A percentile compares a stretch with the other conserved stretches of the same genome.
Evolutionary conservation across 2,797 vertebrate species (phyloP).

Genomic region (Peromyscus eremicus): DNA sequence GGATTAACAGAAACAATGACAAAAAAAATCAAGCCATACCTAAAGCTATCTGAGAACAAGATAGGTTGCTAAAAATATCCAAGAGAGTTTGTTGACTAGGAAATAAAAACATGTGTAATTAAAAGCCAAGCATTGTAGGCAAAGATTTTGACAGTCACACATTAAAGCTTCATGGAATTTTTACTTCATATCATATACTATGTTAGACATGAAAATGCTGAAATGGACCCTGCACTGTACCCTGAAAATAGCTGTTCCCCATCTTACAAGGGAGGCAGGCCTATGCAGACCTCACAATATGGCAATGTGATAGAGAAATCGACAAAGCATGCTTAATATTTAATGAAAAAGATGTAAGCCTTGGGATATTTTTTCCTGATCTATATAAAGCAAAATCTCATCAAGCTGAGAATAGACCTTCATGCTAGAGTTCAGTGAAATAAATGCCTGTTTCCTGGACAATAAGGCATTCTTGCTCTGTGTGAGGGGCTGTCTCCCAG

Average conservation of each 20-base stretch:
- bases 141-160: constrained; percentile 11
- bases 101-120: neutral
- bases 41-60: neutral
- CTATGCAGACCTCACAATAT: neutral
- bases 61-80: neutral
- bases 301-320: neutral
- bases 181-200: neutral
- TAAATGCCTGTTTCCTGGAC: constrained; percentile 25
- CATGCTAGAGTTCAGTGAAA: constrained; percentile 15
- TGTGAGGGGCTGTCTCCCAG: neutral
- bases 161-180: neutral
- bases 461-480: neutral
- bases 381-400: constrained; percentile 38
- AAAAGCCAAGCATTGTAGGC: neutral
- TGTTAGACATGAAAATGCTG: neutral
- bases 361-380: constrained; percentile 50
- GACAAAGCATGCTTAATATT: constrained; percentile 45
- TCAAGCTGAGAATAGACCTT: neutral
- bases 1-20: neutral
- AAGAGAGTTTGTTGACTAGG: neutral
- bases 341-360: constrained; percentile 54
- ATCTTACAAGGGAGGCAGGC: neutral
- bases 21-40: neutral
- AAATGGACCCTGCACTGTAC: neutral
- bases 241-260: neutral